Percentiles rank a stretch among this genome's conserved stretches.
Conservation (phyloP, 2,113 vertebrate species). For the Cyprinodon tularosa region DNA sequence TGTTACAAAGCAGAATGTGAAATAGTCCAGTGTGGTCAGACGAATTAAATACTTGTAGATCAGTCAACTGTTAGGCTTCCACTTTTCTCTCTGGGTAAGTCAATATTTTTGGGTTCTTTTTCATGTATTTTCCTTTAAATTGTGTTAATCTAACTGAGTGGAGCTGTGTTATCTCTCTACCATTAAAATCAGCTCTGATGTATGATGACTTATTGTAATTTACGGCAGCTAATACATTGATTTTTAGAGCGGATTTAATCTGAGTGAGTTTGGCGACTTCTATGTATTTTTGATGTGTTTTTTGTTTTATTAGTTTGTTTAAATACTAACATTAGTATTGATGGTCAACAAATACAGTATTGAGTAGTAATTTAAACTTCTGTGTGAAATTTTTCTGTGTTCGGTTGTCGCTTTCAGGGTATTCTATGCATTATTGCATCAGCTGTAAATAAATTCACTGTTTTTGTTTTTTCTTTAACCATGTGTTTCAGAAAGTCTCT, state of each 20-base stretch:
- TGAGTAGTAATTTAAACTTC: background rate
- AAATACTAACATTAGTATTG: background rate
- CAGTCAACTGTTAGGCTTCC: slow-evolving; percentile 8
- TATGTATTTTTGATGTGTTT: background rate
- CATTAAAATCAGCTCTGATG: background rate
- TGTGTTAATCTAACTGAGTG: background rate
- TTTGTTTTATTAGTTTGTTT: background rate
- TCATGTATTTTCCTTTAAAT: background rate
- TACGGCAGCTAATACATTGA: background rate
- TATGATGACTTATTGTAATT: background rate
- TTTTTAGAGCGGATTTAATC: background rate
- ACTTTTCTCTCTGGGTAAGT: slow-evolving; percentile 46
- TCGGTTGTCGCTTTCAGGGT: too few relatives aligned
- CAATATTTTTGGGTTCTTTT: background rate
- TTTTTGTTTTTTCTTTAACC: too few relatives aligned
- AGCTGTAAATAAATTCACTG: too few relatives aligned
- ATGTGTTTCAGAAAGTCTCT: too few relatives aligned
- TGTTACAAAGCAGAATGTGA: slow-evolving; percentile 29
- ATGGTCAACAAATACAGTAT: background rate
- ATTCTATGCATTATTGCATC: too few relatives aligned
- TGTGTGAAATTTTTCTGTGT: too few relatives aligned
- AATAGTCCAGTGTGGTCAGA: background rate
- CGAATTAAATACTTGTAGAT: background rate
- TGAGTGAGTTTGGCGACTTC: background rate
- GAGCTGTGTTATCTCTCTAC: background rate